Evolutionary conservation across 2,797 vertebrate species (phyloP), one percentile per base, ranked within the genome.

Genomic region (Setipinna tenuifilis): DNA sequence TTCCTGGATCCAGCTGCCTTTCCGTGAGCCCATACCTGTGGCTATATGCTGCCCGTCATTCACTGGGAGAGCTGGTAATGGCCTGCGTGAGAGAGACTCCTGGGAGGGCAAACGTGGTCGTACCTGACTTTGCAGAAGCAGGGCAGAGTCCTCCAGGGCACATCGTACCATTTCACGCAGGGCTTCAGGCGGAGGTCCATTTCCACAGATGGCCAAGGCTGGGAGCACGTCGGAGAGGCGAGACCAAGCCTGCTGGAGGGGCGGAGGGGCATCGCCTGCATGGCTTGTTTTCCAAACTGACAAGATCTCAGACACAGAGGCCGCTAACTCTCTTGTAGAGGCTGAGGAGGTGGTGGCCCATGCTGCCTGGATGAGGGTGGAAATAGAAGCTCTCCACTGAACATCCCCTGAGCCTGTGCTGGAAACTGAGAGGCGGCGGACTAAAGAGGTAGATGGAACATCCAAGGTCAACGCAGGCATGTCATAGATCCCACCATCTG

Each of bases 1-100:
- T 91, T 98, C 97, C 89, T 98, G 97, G 89, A 98, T 98, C 94
- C 96, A 98, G 90, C 96, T 98, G 9, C 97, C 96, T 83, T 97
- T 98, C 23, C 97, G 96, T n/a, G 95, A 95, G 48, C 95, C 95
- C 95, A 96, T 96, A 16, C 95, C 95, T 3, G 92, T 90, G 6
- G 90, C 89, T 0, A 95, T 85, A 0, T 95, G 89, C 87, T 95
- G 95, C 68, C 94, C 95, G 19, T 96, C 96, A 0, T 94, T 90
- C 87, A 94, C 92, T 0, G 96, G 97, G 58, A 98, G 94, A 0
- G 97, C 97, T 0, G 97, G 97, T 88, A 98, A 87, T 0, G 97
- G 97, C 50, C 97, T 94, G 4, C 97, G 95, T 2, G 97, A 98
- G 62, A 98, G 92, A 46, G 97, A 98, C 25, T 98, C 97, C 6